phyloP scores from a whole-genome alignment of 2,113 vertebrate species.

The Butastur rufipennis region DNA sequence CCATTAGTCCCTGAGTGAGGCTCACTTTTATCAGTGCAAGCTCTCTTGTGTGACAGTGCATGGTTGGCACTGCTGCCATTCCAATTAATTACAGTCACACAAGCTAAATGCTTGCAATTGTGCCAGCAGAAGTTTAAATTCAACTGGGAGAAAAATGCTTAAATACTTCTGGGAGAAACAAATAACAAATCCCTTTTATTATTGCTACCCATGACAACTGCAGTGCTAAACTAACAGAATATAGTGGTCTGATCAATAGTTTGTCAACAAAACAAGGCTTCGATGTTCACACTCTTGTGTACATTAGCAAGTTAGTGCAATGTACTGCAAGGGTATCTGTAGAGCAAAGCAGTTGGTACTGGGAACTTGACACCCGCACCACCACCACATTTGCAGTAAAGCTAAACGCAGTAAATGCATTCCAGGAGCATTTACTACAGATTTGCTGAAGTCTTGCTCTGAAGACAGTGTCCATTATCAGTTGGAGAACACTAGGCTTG shows the following conservation, averaged over 20 bases:
- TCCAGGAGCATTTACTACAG: neutral
- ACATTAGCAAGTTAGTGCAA: neutral
- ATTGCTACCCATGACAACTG: neutral
- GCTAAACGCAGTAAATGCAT: neutral
- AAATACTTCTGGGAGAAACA: neutral
- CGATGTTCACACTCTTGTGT: neutral
- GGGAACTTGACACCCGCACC: neutral
- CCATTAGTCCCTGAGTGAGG: neutral
- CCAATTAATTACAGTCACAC: neutral
- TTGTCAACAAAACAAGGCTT: neutral
- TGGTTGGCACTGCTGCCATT: neutral
- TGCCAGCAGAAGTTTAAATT: neutral
- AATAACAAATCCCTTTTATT: neutral
- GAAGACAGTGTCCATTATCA: neutral
- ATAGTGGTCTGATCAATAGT: neutral
- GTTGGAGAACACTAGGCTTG: neutral
- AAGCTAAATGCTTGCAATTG: neutral
- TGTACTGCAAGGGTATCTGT: neutral
- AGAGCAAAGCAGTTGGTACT: neutral
- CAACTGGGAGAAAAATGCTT: neutral
- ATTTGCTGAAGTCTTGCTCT: neutral
- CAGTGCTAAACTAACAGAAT: neutral
- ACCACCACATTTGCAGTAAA: neutral
- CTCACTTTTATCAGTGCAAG: constrained; percentile 20
- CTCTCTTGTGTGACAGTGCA: neutral